Evolutionary conservation across 2,888 invertebrate genomes (phyloP), one percentile per base, ranked within the genome.

Genomic region (Drosophila paracracens): DNA sequence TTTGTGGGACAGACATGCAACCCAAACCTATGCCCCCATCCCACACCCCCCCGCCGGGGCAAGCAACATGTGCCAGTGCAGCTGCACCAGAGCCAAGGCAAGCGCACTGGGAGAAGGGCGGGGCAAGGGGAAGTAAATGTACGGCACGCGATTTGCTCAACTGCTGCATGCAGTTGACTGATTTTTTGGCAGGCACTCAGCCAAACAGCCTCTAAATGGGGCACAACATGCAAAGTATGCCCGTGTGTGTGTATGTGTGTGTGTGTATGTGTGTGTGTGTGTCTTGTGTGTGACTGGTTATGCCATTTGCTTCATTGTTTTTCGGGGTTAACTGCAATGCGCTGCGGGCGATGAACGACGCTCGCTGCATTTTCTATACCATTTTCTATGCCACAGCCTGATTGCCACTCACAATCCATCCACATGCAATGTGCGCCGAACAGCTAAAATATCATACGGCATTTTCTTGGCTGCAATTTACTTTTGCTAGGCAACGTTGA

Each of bases 241-340:
- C 16, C 36, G 25, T 21, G 21, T 59, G 33, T 25, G 11, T n/a
- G 13, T 56, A 2, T 29, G 8, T 40, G n/a, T 51, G 7, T 59
- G 2, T 56, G 11, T 40, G 1, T 40, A 6, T 63, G 7, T 43
- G 1, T 54, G 4, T 74, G 38, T 64, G n/a, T 54, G 52, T 73
- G 40, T 62, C n/a, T 18, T 52, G 52, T 66, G 52, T 57, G 70
- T 25, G 51, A 61, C 59, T 66, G 58, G 63, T 61, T 71, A 64
- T 82, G 83, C 72, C 80, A 79, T 82, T 79, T 84, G 82, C 79
- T 87, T 84, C 89, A 87, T 89, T 84, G 88, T 87, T 84, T 86
- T 84, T 84, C 76, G 81, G 89, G 89, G 84, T 88, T 84, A 84
- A 84, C 89, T 84, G 89, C 84, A 89, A 85, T 84, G 89, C 84